These are phyloP conservation scores for Sminthurinus signatus DNA, from an alignment of 1,140 invertebrate species.

Conservation along the genomic window DNA sequence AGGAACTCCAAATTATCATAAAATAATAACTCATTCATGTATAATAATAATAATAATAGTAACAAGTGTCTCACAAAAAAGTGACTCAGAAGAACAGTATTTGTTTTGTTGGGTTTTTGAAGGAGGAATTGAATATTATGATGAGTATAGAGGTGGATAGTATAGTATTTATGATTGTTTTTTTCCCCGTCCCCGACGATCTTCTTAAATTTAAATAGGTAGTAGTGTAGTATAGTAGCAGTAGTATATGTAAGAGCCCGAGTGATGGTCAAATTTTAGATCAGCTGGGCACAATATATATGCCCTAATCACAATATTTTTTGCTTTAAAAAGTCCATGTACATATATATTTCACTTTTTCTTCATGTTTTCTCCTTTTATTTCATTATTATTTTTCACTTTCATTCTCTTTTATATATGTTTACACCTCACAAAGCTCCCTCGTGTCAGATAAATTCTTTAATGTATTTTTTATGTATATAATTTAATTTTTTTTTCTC, in stretches of 20 bases:
- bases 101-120: too few species aligned
- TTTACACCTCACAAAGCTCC: conserved; percentile 3
- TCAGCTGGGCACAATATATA: neutral
- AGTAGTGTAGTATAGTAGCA: neutral
- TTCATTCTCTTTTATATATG: too few species aligned
- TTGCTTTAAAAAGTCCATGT: neutral
- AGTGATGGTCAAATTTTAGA: neutral
- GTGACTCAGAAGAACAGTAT: too few species aligned
- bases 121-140: too few species aligned
- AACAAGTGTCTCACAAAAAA: too few species aligned
- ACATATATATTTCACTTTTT: neutral
- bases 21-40: too few species aligned
- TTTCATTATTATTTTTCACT: neutral
- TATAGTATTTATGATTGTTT: conserved; percentile 12
- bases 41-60: too few species aligned
- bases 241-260: neutral
- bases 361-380: neutral
- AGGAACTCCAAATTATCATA: too few species aligned
- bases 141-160: too few species aligned
- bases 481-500: neutral
- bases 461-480: too few species aligned
- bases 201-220: too few species aligned
- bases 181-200: conserved; percentile 1
- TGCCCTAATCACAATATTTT: neutral
- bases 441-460: conserved; percentile 2